Evolutionary conservation across 1,140 invertebrate genomes (phyloP).

Genomic region (Drosophila sproati): DNA sequence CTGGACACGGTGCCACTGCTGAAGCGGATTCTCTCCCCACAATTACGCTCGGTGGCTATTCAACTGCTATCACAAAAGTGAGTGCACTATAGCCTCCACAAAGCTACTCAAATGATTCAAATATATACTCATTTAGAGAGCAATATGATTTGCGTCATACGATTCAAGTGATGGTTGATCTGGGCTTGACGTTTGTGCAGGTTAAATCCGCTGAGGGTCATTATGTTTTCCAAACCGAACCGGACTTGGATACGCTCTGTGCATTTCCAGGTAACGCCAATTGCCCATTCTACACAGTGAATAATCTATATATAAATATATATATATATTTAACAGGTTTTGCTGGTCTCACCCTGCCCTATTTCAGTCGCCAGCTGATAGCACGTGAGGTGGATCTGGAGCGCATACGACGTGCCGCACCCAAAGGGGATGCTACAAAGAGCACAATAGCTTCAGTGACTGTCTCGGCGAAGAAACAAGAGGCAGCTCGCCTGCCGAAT

Average conservation of each 20-base stretch:
- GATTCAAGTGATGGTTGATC: slow-evolving; percentile 94
- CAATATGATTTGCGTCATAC: slow-evolving; percentile 89
- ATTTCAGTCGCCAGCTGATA: slow-evolving; percentile 91
- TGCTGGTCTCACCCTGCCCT: slow-evolving; percentile 83
- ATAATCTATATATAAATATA: neutral
- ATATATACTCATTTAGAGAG: slow-evolving; percentile 86
- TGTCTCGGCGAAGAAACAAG: slow-evolving; percentile 25
- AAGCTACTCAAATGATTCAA: neutral
- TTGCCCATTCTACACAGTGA: neutral
- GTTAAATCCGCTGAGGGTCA: slow-evolving; percentile 91
- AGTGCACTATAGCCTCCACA: neutral
- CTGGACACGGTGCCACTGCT: slow-evolving; percentile 91
- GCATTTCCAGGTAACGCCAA: slow-evolving; percentile 64
- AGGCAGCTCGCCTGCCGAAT: slow-evolving; percentile 85
- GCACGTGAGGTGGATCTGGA: slow-evolving; percentile 91
- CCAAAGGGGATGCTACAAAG: slow-evolving; percentile 56
- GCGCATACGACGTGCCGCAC: slow-evolving; percentile 87
- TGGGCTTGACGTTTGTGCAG: slow-evolving; percentile 94
- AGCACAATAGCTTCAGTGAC: slow-evolving; percentile 5
- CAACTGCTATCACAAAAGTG: slow-evolving; percentile 81
- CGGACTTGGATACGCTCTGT: slow-evolving; percentile 86
- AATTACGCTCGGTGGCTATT: slow-evolving; percentile 90
- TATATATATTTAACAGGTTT: slow-evolving; percentile 42
- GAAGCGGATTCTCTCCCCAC: slow-evolving; percentile 90
- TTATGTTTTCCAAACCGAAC: slow-evolving; percentile 93